Base-by-base conservation (phyloP, 2,888 invertebrate genomes). In the Neoscelio sp. region DNA sequence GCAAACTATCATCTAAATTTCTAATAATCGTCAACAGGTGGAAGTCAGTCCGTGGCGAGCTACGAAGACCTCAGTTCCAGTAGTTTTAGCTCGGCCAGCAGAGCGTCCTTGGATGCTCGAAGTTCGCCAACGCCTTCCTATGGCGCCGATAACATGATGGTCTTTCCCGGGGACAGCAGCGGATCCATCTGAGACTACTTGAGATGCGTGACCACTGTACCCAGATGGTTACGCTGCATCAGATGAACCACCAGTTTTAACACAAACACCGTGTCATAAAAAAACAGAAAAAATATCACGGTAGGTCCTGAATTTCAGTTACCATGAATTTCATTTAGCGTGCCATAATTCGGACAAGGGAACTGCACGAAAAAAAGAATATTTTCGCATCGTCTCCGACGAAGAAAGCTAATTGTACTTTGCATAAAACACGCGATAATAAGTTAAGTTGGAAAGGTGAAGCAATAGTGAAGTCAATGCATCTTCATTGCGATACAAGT, bases 21-120 rank as follows among this genome's bases (percentile, higher is more conserved):
- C 0, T 2, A n/a, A 46, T 62, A 38, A 42, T 17, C 56, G 35
- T 65, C 42, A 10, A 52, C 90, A 92, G 93, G 92, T 82, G 92
- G 93, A 42, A 92, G 93, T 85, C 93, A 93, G 62, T 93, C 94
- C 23, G 93, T 93, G 83, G 95, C 91, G 17, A 92, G 91, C 78
- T 90, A 87, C 80, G 96, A 96, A 88, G 96, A 96, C 87, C 91
- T 96, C 52, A 96, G 96, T 88, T 95, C 96, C 28, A 96, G 96
- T 90, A 96, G 96, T 89, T 95, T 96, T 86, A 96, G 96, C 88
- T 96, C 96, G 0, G 94, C 95, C 7, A 96, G 96, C 85, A 93
- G 96, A 60, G 95, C 95, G 8, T 96, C 96, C 0, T 91, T 94
- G 56, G 95, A 95, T 86, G 94, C 94, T 4, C 93, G 94, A 46